Conservation (phyloP, 1,140 invertebrate genomes). For the Neomicropteryx cornuta region DNA sequence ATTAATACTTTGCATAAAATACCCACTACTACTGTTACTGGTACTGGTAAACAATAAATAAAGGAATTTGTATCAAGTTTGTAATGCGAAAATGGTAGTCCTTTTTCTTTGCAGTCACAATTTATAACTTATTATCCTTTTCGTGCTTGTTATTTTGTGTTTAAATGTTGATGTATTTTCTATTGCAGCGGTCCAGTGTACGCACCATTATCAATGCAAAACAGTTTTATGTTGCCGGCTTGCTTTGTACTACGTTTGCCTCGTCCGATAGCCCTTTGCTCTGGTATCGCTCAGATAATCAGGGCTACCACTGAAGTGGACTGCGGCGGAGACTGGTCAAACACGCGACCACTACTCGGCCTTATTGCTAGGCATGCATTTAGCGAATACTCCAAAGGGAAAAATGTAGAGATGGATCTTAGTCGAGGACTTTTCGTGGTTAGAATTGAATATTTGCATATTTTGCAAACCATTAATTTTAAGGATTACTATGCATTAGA, state of each 20-base stretch:
- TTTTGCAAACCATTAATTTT: constrained; percentile 4
- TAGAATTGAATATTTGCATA: constrained; percentile 25
- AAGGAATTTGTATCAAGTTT: no score
- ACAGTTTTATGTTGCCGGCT: constrained; percentile 81
- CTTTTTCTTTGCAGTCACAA: no score
- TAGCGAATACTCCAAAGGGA: constrained; percentile 36
- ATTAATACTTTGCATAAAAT: no score
- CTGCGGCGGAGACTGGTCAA: constrained; percentile 48
- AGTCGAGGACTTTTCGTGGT: constrained; percentile 70
- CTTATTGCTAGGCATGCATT: constrained; percentile 65
- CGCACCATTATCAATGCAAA: constrained; percentile 63
- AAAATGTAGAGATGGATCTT: constrained; percentile 53
- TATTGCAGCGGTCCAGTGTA: constrained; percentile 65
- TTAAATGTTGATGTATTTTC: no score
- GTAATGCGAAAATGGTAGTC: no score
- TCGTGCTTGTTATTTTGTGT: constrained; percentile 10
- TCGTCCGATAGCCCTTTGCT: constrained; percentile 77
- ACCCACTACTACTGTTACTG: no score
- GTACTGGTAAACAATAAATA: no score
- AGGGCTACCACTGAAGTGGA: constrained; percentile 54
- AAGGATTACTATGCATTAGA: no score
- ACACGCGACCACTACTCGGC: constrained; percentile 57
- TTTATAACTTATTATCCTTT: constrained; percentile 1
- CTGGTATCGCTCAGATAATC: constrained; percentile 58
- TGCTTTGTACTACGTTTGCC: constrained; percentile 82